Evolutionary conservation across 2,888 invertebrate genomes (phyloP), one percentile per base, ranked within the genome.

Genomic region (Sympetrum striolatum): DNA sequence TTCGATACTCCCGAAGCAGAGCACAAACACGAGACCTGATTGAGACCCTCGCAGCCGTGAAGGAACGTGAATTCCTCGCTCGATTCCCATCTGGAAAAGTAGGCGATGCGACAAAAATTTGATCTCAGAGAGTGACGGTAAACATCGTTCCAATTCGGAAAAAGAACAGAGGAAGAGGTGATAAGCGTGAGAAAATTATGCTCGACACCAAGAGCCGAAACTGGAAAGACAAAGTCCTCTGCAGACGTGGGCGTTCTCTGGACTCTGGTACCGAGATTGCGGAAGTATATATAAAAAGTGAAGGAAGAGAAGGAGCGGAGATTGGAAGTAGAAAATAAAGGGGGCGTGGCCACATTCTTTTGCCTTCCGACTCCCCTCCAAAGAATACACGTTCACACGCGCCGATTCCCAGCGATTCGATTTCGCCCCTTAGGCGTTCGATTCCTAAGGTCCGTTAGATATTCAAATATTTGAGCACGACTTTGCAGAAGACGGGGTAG

Each of bases 401-500:
- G 60, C 60, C 60, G 86, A 31, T 64, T 58, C 60, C 86, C 35
- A 31, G 58, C 86, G 86, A 86, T 86, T 86, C 60, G 86, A 86
- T 86, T 86, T 86, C 14, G 22, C 37, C 31, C 86, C 60, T 22
- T n/a, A 60, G 86, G 86, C 86, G 86, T 86, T 86, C 86, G 86
- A 86, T 86, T 86, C 86, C 86, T 86, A 37, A 60, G 86, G 86
- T 86, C 86, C 86, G 86, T 86, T 86, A 86, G 86, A 86, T 86
- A 86, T 86, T 86, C 86, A 86, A 86, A 86, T 86, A 86, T 86
- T 86, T 86, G 86, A 86, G 86, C 82, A 82, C 58, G 82, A 82
- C 86, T 86, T 86, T 86, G 60, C 86, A 60, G 86, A 58, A 86
- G 31, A 15, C 14, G 31, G 31, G 25, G 12, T 6, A 22, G 31